Base-by-base conservation (phyloP, 2,888 invertebrate species). In the Drosophila greeni region DNA sequence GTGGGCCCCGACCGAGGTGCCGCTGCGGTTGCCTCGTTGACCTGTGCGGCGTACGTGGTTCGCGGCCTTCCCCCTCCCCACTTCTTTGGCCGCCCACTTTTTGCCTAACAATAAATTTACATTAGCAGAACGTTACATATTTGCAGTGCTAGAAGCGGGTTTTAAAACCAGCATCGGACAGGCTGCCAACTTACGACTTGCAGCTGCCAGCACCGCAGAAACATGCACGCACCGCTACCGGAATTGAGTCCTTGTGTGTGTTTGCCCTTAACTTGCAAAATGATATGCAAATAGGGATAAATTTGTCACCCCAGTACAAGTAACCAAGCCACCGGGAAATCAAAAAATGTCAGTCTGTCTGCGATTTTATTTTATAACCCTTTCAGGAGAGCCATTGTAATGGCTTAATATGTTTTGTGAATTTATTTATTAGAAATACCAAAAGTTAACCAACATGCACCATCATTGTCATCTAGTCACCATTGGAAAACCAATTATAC, bases 201-300 rank as follows among this genome's bases (percentile, higher is more conserved):
- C 59, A 76, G 23, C 68, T 80, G 74, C 60, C 66, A 70, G 47
- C 34, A 64, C 47, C 36, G 66, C 51, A 72, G 59, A 60, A 55
- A 69, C 54, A 70, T 52, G 56, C 61, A 58, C 40, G 62, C 58
- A 42, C 37, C 45, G 9, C 18, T 24, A 33, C 36, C 36, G 40
- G 36, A 26, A 43, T 43, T 40, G 33, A 24, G 39, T 40, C 51
- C 48, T 40, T 47, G 54, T 53, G 58, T 56, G 52, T 58, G 59
- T 42, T 20, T 77, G 85, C 74, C 80, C 76, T 84, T 84, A 81
- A 82, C 79, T 75, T 75, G 80, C 75, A 79, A 85, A 86, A 86
- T 86, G 79, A 86, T 86, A 86, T 86, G 86, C 85, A 86, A 86
- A 86, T 84, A 86, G 66, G 75, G 72, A 80, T 84, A 84, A 84